These are phyloP conservation scores for Andrena chrysosceles DNA, from an alignment of 2,888 invertebrate genomes.

Conservation along the genomic window DNA sequence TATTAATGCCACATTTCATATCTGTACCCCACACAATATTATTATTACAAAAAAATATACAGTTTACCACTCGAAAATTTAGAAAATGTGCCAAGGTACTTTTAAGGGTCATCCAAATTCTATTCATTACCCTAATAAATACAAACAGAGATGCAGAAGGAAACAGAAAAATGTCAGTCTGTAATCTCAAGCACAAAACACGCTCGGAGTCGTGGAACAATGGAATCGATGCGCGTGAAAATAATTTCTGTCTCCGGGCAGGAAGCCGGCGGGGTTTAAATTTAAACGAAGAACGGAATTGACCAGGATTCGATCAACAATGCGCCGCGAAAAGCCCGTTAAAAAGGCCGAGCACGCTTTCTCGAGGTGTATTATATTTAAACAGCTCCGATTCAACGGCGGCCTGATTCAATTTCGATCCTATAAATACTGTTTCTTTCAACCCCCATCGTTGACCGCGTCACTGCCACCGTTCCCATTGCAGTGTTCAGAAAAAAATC, in stretches of 20 bases:
- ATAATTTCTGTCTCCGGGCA: conserved; percentile 21
- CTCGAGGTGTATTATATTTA: conserved; percentile 57
- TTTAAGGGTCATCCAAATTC: too few relatives aligned
- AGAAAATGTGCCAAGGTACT: too few relatives aligned
- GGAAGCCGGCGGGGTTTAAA: conserved; percentile 5
- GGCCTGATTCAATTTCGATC: conserved; percentile 60
- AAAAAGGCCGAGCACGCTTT: conserved; percentile 47
- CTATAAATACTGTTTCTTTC: conserved; percentile 63
- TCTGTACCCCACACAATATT: too few relatives aligned
- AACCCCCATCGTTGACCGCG: conserved; percentile 37
- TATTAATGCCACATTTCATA: too few relatives aligned
- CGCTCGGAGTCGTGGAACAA: background rate
- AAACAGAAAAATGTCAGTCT: too few relatives aligned
- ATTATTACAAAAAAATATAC: too few relatives aligned
- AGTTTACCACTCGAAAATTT: too few relatives aligned
- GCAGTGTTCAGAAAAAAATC: background rate
- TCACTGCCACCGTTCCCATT: conserved; percentile 17
- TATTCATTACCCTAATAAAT: too few relatives aligned
- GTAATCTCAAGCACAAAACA: too few relatives aligned
- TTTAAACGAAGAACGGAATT: conserved; percentile 30
- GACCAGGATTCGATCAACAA: conserved; percentile 26
- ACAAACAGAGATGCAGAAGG: too few relatives aligned
- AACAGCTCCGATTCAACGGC: conserved; percentile 55
- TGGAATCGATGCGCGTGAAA: background rate
- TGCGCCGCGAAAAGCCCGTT: conserved; percentile 5